Percentiles rank a stretch among this genome's conserved stretches.
Evolutionary conservation across 2,113 vertebrate species (phyloP).

Genomic region (Boleophthalmus pectinirostris): DNA sequence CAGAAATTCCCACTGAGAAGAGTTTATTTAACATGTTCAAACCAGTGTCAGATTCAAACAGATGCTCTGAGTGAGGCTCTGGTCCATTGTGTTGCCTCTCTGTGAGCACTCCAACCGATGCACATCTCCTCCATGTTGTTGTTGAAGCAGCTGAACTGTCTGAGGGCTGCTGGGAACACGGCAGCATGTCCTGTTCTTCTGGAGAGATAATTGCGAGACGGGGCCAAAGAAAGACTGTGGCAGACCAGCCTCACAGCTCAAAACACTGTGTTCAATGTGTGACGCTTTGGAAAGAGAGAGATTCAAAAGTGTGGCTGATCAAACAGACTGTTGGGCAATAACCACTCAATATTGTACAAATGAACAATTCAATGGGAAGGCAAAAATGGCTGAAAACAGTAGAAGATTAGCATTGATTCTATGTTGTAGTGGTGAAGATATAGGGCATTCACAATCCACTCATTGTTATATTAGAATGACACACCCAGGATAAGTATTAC

Average conservation of each 20-base stretch:
- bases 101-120: constrained; percentile 39
- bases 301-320: constrained; percentile 13
- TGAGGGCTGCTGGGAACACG: constrained; percentile 34
- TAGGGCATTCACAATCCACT: no score
- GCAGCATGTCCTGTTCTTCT: constrained; percentile 42
- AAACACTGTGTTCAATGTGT: constrained; percentile 17
- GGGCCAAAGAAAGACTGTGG: constrained; percentile 18
- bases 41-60: constrained; percentile 29
- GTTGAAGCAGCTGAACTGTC: constrained; percentile 45
- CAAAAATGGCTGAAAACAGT: neutral
- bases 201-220: constrained; percentile 41
- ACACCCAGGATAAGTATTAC: no score
- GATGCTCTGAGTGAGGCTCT: constrained; percentile 27
- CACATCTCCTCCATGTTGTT: constrained; percentile 33
- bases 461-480: no score
- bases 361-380: neutral
- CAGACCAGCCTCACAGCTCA: constrained; percentile 10
- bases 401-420: no score
- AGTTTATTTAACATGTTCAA: neutral
- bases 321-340: neutral
- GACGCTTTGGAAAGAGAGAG: constrained; percentile 18
- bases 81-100: constrained; percentile 35
- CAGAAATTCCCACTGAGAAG: neutral
- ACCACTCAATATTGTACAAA: neutral
- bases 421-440: no score